phyloP scores from a whole-genome alignment of 2,888 invertebrate genomes.

The Seira ritae region DNA sequence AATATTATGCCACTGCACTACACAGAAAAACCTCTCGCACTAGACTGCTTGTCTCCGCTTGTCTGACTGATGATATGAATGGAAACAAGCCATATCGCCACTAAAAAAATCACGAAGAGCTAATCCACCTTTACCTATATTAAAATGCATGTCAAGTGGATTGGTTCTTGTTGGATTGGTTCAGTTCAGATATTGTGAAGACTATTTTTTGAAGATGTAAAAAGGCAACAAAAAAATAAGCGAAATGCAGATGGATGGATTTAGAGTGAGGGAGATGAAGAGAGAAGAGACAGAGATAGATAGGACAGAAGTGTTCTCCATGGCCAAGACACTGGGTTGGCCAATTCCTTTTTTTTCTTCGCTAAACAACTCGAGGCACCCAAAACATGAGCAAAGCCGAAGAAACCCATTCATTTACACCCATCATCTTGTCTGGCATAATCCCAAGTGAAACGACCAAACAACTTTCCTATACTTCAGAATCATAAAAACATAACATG shows the following conservation, averaged over 20 bases:
- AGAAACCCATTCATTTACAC: conserved; percentile 64
- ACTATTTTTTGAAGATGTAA: conserved; percentile 49
- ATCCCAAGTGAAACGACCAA: conserved; percentile 60
- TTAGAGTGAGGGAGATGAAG: background rate
- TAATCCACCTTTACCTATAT: conserved; percentile 64
- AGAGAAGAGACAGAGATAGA: conserved; percentile 42
- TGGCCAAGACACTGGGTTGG: conserved; percentile 65
- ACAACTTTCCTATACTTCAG: conserved; percentile 31
- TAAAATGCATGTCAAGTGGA: conserved; percentile 58
- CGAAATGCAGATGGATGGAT: too few relatives aligned
- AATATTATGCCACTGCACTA: conserved; percentile 41
- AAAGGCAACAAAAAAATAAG: conserved; percentile 19
- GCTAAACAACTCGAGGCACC: conserved; percentile 57
- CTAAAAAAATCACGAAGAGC: conserved; percentile 55
- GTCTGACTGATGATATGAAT: conserved; percentile 62
- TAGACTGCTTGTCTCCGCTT: conserved; percentile 66
- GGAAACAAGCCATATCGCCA: conserved; percentile 56
- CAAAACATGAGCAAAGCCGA: conserved; percentile 57
- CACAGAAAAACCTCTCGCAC: conserved; percentile 44
- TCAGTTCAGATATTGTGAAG: conserved; percentile 26
- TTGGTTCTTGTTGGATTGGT: conserved; percentile 22
- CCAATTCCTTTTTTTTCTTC: conserved; percentile 52
- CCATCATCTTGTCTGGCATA: conserved; percentile 63
- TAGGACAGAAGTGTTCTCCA: conserved; percentile 59
- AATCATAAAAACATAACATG: too few relatives aligned